Evolutionary conservation across 2,797 vertebrate species (phyloP).

Genomic region (Chelon auratus): DNA sequence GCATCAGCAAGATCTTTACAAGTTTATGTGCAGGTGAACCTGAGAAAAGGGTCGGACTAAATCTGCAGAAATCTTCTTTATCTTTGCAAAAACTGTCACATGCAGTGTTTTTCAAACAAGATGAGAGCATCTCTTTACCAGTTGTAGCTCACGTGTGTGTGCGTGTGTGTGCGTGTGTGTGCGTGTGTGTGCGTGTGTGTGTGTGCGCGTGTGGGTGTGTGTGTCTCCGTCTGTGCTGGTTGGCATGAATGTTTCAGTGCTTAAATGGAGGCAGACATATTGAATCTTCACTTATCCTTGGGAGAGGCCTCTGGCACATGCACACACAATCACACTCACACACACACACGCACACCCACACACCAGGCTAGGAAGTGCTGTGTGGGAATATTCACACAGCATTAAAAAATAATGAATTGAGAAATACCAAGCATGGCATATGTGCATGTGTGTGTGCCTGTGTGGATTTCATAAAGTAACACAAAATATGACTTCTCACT

Average conservation of each 20-base stretch:
- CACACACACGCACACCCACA: conserved; percentile 23
- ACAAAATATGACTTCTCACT: conserved; percentile 16
- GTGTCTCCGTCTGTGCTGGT: conserved; percentile 32
- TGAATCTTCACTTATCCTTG: conserved; percentile 71
- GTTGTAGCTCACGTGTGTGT: conserved; percentile 17
- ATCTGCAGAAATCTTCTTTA: too few species aligned
- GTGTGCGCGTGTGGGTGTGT: conserved; percentile 26
- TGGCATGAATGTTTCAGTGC: conserved; percentile 73
- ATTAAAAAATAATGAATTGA: conserved; percentile 70
- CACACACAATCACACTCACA: conserved; percentile 19
- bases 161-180: conserved; percentile 19
- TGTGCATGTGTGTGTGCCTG: conserved; percentile 21
- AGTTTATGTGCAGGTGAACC: not conserved
- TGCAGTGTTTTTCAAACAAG: conserved; percentile 5
- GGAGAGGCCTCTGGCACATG: conserved; percentile 59
- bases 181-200: conserved; percentile 11
- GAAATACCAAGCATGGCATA: conserved; percentile 53
- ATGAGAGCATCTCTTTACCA: conserved; percentile 9
- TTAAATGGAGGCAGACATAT: conserved; percentile 74
- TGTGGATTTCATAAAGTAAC: conserved; percentile 14
- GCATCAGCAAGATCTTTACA: not conserved
- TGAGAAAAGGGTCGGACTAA: too few species aligned
- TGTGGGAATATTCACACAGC: conserved; percentile 71
- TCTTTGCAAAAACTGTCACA: not conserved
- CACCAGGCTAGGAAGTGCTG: conserved; percentile 51